Base-by-base conservation (phyloP, 2,888 invertebrate genomes). In the Thymelicus sylvestris region DNA sequence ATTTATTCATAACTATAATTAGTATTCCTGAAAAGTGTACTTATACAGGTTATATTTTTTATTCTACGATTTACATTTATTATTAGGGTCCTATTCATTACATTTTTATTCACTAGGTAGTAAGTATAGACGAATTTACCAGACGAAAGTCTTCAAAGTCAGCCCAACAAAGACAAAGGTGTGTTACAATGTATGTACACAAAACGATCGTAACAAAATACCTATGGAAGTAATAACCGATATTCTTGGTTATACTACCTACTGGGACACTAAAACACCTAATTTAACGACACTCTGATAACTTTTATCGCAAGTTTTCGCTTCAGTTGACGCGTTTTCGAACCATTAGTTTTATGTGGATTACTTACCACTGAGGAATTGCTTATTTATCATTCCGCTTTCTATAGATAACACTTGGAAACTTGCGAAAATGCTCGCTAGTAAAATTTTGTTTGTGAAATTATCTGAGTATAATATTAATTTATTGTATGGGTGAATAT, bases 271-370 rank as follows among this genome's bases (percentile, higher is more conserved):
- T 91, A 88, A 90, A 92, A 89, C 90, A 78, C 72, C 80, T 79
- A 90, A 91, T 92, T 90, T 92, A 92, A 93, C 88, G 92, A 89
- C 89, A 87, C 83, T 93, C 92, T 92, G 91, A 93, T 92, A 91
- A 92, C 91, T 92, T 92, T 93, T 93, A 93, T 93, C 93, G 88
- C 86, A 83, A 83, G 86, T 91, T 92, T 86, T 88, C 93, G 88
- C 89, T 91, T 91, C 86, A 91, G 86, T 90, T 89, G 91, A 85
- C 88, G 81, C 90, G 89, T 90, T 92, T 89, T 89, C 93, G 77
- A 87, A 83, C 91, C 93, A 93, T 93, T 93, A 91, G 91, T 92
- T 93, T 92, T 89, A 92, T 91, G 90, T 88, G 91, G 87, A 90
- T 92, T 88, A 68, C 67, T 67, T 61, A 89, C 87, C 88, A 85